Evolutionary conservation across 2,888 invertebrate species (phyloP).

Genomic region (Phengaris arion): DNA sequence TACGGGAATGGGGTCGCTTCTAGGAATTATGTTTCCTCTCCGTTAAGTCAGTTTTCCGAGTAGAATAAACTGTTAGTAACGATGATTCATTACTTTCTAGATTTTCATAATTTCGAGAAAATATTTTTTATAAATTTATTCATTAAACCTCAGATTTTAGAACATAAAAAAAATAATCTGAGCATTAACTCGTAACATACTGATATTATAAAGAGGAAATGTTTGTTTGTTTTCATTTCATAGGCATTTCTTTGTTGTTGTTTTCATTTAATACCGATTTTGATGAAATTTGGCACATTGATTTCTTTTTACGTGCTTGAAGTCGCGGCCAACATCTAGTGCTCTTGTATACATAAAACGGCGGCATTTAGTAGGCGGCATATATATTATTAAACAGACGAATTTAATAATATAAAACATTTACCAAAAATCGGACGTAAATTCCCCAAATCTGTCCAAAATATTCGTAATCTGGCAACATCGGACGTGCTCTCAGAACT

Average conservation of each 20-base stretch:
- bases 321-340: too few species aligned
- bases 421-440: background rate
- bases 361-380: too few species aligned
- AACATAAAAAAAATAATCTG: too few species aligned
- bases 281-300: too few species aligned
- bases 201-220: too few species aligned
- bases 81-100: background rate
- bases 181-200: too few species aligned
- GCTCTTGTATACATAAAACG: too few species aligned
- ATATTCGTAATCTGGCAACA: background rate
- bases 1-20: slow-evolving; percentile 1
- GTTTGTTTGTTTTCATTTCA: too few species aligned
- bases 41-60: background rate
- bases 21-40: slow-evolving; percentile 10
- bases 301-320: too few species aligned
- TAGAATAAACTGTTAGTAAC: background rate
- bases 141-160: too few species aligned
- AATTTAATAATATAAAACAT: background rate
- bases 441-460: background rate
- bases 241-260: too few species aligned
- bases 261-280: too few species aligned
- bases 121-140: background rate
- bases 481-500: background rate
- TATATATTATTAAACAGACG: background rate
- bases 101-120: background rate